These are phyloP conservation scores for Drosophila ochracea DNA, from an alignment of 2,888 invertebrate genomes.

Conservation along the genomic window DNA sequence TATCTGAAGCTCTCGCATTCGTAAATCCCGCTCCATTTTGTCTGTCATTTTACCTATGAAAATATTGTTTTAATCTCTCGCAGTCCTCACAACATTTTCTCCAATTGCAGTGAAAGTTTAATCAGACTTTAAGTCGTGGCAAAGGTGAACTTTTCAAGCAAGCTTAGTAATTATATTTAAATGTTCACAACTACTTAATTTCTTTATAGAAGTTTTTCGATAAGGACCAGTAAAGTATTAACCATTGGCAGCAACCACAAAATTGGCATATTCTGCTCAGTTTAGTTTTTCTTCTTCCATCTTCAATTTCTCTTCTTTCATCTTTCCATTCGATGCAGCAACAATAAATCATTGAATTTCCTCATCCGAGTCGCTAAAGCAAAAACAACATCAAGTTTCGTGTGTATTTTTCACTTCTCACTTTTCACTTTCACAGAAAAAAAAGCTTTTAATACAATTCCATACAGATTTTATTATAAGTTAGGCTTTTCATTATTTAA, in stretches of 20 bases:
- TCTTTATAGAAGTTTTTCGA: background rate
- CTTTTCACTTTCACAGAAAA: background rate
- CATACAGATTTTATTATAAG: too few relatives aligned
- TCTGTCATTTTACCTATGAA: constrained; percentile 76
- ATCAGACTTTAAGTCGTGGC: constrained; percentile 37
- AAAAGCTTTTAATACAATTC: background rate
- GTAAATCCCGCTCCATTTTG: constrained; percentile 49
- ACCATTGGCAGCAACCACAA: background rate
- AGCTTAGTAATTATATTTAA: background rate
- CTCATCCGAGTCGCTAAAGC: background rate
- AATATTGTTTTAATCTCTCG: constrained; percentile 72
- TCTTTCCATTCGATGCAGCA: too few relatives aligned
- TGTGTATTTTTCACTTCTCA: background rate
- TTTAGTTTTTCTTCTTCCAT: background rate
- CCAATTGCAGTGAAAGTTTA: constrained; percentile 60
- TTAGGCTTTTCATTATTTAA: too few relatives aligned
- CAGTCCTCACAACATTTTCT: constrained; percentile 31
- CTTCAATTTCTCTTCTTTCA: too few relatives aligned
- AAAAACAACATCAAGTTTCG: background rate
- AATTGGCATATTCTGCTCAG: background rate
- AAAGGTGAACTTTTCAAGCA: constrained; percentile 5
- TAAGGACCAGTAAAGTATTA: background rate
- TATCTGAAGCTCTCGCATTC: constrained; percentile 32
- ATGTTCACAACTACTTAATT: background rate
- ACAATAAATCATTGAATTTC: background rate